Evolutionary conservation across 2,797 vertebrate species (phyloP), one percentile per base, ranked within the genome.

Genomic region (Dendrocincla tyrannina): DNA sequence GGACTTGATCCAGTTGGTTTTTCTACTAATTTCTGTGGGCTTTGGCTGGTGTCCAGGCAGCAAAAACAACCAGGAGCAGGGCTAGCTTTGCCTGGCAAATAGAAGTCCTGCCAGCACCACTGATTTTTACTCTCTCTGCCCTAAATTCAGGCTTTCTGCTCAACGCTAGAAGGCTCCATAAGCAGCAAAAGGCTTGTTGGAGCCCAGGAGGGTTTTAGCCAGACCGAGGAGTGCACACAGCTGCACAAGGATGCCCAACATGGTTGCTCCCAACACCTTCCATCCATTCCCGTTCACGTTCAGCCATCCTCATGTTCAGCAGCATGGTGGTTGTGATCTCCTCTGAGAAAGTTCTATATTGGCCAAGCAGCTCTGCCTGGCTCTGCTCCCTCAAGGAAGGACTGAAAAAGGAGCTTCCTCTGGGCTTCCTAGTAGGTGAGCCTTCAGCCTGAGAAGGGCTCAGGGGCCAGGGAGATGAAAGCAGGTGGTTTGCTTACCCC

Each of bases 21-120:
- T 89, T 96, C 87, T 92, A 42, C 95, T 97, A 94, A 97, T 96
- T 96, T 96, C 87, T 95, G 93, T 84, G 89, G 95, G 95, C 75
- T 95, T 95, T 96, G 93, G 93, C 91, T 70, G 63, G 52, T 37
- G 25, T 73, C 88, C 95, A 95, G 63, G 85, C 33, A 92, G 82
- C 79, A 86, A 68, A 88, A 96, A 47, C 66, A 93, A 78, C 82
- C 28, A 80, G 79, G 32, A 94, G 53, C 8, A 3, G 64, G 73
- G 79, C 89, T 93, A 89, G 59, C 77, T 74, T 89, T 75, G 63
- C 88, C 72, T 72, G 83, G 91, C 86, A 92, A 93, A 66, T 30
- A 62, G 75, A 72, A 83, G 82, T 76, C 68, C 39, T 81, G 66
- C 79, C 88, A 72, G 55, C 64, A 84, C 49, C 58, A 39, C 73